Base-by-base conservation (phyloP, 2,113 vertebrate species). In the Solea senegalensis region DNA sequence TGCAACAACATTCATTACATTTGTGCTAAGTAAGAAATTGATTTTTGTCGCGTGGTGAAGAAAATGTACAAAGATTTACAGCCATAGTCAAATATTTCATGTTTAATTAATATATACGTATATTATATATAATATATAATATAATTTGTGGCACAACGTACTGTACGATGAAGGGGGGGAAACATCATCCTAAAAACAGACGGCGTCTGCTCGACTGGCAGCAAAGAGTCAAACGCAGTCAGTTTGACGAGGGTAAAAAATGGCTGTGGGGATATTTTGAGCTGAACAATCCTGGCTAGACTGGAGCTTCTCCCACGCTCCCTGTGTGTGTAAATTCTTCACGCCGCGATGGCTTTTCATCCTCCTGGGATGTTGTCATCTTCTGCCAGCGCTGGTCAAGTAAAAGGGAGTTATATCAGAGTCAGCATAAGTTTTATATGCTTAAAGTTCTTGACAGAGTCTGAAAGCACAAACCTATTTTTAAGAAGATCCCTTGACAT, bases 361-460 rank as follows among this genome's bases (percentile, higher is more conserved):
- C 94, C 65, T 92, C 76, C 46, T 44, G 88, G 57, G 95, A 82
- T 28, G 92, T 92, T 50, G 91, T 95, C 95, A 97, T 96, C 89
- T 83, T 93, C 74, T 81, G 91, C 90, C 96, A 93, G 52, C 95
- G 95, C 96, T 96, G 90, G 0, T 72, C 71, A 71, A 58, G 0
- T 71, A 70, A 84, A 21, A 60, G 64, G 70, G 63, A 57, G 13
- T 60, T 39, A 48, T 10, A 67, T 71, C 41, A 76, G 50, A 12
- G 46, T 71, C 40, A 59, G 16, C 8, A 3, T 44, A 16, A 55
- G 16, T 48, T 13, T 9, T 12, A 5, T 48, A 34, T 34, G 34
- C 34, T 34, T 34, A 34, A 34, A 34, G 34, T 34, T 34, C 34
- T 34, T 34, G 34, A 34, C 1, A 34, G 34, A 34, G 34, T 34